Evolutionary conservation across 1,140 invertebrate species (phyloP).

Genomic region (Drosophila neocordata): DNA sequence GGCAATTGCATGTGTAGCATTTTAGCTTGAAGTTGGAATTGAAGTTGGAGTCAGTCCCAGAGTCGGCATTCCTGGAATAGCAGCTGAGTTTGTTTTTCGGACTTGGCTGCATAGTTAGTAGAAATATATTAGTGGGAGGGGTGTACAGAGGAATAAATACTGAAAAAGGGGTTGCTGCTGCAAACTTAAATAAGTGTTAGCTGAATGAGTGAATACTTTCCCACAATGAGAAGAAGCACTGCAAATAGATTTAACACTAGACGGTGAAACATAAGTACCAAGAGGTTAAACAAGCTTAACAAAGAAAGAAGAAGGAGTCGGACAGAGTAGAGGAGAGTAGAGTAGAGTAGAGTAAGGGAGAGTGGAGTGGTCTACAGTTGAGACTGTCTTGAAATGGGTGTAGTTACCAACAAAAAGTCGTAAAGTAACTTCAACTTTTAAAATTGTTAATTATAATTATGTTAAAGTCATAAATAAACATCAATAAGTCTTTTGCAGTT

Average conservation of each 20-base stretch:
- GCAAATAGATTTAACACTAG: slow-evolving; percentile 36
- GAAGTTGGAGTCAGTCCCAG: not conserved
- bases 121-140: not conserved
- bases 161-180: slow-evolving; percentile 16
- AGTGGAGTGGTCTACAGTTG: not conserved
- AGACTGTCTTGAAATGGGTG: not conserved
- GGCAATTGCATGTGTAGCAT: slow-evolving; percentile 39
- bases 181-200: slow-evolving; percentile 48
- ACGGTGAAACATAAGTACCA: slow-evolving; percentile 1
- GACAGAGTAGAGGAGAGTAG: not conserved
- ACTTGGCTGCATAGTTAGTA: slow-evolving; percentile 38
- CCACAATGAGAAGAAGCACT: slow-evolving; percentile 17
- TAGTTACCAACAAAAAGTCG: not conserved
- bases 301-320: not conserved
- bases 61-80: slow-evolving; percentile 53
- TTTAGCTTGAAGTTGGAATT: not conserved
- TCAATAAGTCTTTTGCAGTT: slow-evolving; percentile 1
- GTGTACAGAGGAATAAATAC: not conserved
- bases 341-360: not conserved
- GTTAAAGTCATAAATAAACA: not conserved
- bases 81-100: slow-evolving; percentile 54
- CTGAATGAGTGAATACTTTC: slow-evolving; percentile 17
- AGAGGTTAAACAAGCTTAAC: not conserved
- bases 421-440: slow-evolving; percentile 1
- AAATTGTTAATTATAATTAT: slow-evolving; percentile 9